phyloP scores from a whole-genome alignment of 2,113 vertebrate species.

The Tenrec ecaudatus region DNA sequence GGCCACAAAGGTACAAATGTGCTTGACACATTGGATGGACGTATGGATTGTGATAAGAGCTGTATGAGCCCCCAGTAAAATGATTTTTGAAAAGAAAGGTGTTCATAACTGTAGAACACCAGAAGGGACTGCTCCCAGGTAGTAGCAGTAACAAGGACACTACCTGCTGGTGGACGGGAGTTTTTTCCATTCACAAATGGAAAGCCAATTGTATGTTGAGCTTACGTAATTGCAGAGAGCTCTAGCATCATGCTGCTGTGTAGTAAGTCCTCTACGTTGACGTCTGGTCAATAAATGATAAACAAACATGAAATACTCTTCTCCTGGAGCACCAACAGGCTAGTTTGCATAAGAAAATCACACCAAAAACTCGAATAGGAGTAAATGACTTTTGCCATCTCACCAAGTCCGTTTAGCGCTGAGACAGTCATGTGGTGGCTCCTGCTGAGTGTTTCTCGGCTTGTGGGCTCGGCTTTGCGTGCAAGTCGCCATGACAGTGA shows the following conservation, averaged over 20 bases:
- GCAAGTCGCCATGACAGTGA: slow-evolving; percentile 23
- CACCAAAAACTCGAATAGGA: not conserved
- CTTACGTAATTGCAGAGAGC: not conserved
- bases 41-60: too few relatives aligned
- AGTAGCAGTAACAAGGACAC: not conserved
- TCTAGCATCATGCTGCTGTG: not conserved
- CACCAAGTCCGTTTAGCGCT: not conserved
- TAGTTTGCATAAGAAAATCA: slow-evolving; percentile 30
- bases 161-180: not conserved
- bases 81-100: too few relatives aligned
- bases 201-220: too few relatives aligned
- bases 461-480: not conserved
- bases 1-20: too few relatives aligned
- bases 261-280: not conserved
- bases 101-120: too few relatives aligned
- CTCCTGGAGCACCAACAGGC: slow-evolving; percentile 1
- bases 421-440: not conserved
- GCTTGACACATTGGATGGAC: too few relatives aligned
- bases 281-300: slow-evolving; percentile 13
- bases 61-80: too few relatives aligned
- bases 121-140: not conserved
- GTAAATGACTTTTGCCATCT: not conserved
- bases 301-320: not conserved
- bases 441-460: not conserved
- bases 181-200: not conserved